These are phyloP conservation scores for Diploptera punctata DNA, from an alignment of 2,888 invertebrate genomes.

Conservation along the genomic window DNA sequence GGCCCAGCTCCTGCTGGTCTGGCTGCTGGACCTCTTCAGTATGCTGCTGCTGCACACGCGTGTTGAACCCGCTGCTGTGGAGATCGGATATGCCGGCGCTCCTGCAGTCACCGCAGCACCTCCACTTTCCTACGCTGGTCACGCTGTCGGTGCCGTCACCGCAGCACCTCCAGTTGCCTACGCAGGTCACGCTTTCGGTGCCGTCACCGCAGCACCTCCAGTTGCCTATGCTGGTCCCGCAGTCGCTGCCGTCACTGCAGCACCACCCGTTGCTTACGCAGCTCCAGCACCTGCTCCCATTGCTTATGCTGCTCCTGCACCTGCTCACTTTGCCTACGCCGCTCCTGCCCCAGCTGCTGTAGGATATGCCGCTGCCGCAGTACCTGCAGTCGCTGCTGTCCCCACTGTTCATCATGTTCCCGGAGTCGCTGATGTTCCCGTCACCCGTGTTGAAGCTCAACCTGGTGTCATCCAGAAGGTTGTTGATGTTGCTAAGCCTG, in stretches of 20 bases:
- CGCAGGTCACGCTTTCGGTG: slow-evolving; percentile 32
- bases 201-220: too few relatives aligned
- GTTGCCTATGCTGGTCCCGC: slow-evolving; percentile 23
- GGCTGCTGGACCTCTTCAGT: slow-evolving; percentile 49
- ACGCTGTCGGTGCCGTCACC: background rate
- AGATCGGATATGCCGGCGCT: slow-evolving; percentile 60
- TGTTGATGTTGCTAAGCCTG: slow-evolving; percentile 65
- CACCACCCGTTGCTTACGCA: slow-evolving; percentile 35
- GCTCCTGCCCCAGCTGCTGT: slow-evolving; percentile 32
- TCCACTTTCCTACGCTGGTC: slow-evolving; percentile 50
- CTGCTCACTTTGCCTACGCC: slow-evolving; percentile 37
- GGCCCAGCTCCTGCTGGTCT: slow-evolving; percentile 49
- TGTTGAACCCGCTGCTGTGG: slow-evolving; percentile 47
- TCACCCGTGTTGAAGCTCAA: slow-evolving; percentile 59
- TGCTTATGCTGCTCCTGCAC: slow-evolving; percentile 35
- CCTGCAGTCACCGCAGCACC: too few relatives aligned
- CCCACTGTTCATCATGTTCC: slow-evolving; percentile 50
- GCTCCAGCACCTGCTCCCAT: slow-evolving; percentile 35
- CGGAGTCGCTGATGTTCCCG: slow-evolving; percentile 56
- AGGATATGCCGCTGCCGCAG: slow-evolving; percentile 35
- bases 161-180: too few relatives aligned
- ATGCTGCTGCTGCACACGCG: slow-evolving; percentile 30
- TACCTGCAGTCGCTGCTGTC: slow-evolving; percentile 43
- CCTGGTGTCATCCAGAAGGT: slow-evolving; percentile 61
- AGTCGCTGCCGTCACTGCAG: slow-evolving; percentile 12